phyloP scores from a whole-genome alignment of 1,140 invertebrate species.

The Chlorops oryzae region DNA sequence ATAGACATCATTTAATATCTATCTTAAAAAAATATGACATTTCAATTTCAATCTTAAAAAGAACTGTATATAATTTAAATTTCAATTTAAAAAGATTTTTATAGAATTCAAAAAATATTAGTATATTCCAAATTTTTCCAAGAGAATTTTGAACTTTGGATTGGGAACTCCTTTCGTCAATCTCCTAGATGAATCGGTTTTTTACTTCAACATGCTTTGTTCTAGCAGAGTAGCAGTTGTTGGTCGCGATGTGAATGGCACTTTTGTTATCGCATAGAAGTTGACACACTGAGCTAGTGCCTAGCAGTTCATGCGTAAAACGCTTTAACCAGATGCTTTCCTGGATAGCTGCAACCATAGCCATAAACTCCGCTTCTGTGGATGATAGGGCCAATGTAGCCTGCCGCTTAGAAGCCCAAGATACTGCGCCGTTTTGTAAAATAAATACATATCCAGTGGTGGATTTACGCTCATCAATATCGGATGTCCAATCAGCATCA shows the following conservation, averaged over 20 bases:
- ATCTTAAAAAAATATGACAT: no score
- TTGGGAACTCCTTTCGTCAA: no score
- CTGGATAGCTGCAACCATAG: conserved; percentile 6
- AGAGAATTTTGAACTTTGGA: no score
- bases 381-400: conserved; percentile 38
- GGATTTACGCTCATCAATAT: conserved; percentile 12
- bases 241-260: background rate
- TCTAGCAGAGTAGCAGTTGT: background rate
- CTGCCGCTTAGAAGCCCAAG: conserved; percentile 6
- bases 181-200: background rate
- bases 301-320: background rate
- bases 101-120: no score
- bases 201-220: conserved; percentile 8
- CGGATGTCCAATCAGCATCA: conserved; percentile 14
- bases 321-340: conserved; percentile 12
- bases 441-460: conserved; percentile 12
- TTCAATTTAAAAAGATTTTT: no score
- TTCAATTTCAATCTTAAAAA: no score
- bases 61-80: no score
- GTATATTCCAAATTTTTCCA: no score
- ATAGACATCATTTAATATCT: no score
- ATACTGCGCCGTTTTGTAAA: conserved; percentile 8
- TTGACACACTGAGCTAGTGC: background rate
- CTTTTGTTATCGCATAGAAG: conserved; percentile 8
- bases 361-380: conserved; percentile 18